Evolutionary conservation across 2,113 vertebrate genomes (phyloP), one percentile per base, ranked within the genome.

Genomic region (Hippocampus guttulatus): DNA sequence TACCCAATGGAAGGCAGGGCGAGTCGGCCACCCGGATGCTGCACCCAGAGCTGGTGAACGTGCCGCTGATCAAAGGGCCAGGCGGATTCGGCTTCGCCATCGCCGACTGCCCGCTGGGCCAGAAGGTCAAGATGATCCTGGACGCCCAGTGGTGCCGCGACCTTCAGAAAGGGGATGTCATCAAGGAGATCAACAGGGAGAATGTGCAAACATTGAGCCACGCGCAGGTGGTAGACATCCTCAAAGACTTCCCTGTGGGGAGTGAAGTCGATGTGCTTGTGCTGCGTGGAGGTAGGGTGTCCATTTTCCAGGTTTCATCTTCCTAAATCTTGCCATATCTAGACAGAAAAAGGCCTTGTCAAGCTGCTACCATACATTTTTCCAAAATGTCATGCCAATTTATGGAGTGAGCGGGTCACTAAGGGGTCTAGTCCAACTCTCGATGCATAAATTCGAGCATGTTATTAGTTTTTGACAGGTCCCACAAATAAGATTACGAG

Each of bases 51-150:
- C 89, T 97, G 82, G 95, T 97, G 74, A 85, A 79, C 65, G 88
- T 86, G 64, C 84, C 81, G 0, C 69, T 90, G 80, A 74, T 87
- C 38, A 88, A 89, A 60, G 89, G 85, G 21, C 86, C 96, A 0
- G 96, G 96, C 58, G 97, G 96, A 21, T 98, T 98, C 64, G 96
- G 97, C 21, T 99, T 99, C 79, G 97, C 96, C 69, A 98, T 99
- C 25, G 97, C 97, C 1, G 97, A 99, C 90, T 96, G 96, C 75
- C 94, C 95, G 2, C 91, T 94, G 30, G 97, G 97, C 30, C 97
- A 99, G 91, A 99, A 98, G 88, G 97, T 99, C 81, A 99, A 98
- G 87, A 99, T 99, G 96, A 98, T 99, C 87, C 82, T 99, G 89
- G 97, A 99, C 68, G 96, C 94, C 43, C 96, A 99, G 89, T 98